Base-by-base conservation (phyloP, 2,888 invertebrate genomes). In the Chirona hameri region DNA sequence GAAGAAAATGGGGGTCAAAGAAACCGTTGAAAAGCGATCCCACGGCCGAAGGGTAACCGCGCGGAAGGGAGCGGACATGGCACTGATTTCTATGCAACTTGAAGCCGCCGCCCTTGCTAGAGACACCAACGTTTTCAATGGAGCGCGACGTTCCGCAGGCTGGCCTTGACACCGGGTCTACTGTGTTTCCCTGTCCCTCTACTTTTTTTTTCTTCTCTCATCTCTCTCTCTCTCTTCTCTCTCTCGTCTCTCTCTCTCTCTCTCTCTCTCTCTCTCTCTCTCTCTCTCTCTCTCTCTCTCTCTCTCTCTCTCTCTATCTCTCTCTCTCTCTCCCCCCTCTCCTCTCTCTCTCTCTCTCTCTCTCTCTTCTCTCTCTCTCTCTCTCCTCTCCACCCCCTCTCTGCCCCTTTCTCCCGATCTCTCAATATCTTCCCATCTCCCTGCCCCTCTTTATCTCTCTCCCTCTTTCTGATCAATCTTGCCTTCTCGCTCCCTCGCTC, bases 1-100 rank as follows among this genome's bases (percentile, higher is more conserved):
- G 98, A 99, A 99, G 90, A 98, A 98, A 90, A 98, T 99, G 97
- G 97, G n/a, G 97, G 86, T 96, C 96, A 83, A 98, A 98, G 89
- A 97, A 98, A 89, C 99, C 98, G 84, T 92, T 98, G 89, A 99
- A 99, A 99, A 91, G 98, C 98, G 86, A 98, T 97, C 89, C 98
- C 98, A 85, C 93, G 97, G 89, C 98, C 98, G 86, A 95, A 95
- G 92, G n/a, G 98, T 98, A 91, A 90, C 89, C 87, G 29, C 85
- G n/a, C 12, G 46, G n/a, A n/a, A 29, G 27, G 29, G n/a, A 29
- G 27, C 55, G 79, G 9, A 24, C n/a, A 24, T 76, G 52, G 52
- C 76, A 24, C 39, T n/a, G n/a, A 24, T 24, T 31, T 46, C 52
- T 81, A 24, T 52, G 46, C 60, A 46, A 72, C 29, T 72, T 39